These are phyloP conservation scores for Entosphenus tridentatus DNA, from an alignment of 2,113 vertebrate species.

Conservation along the genomic window DNA sequence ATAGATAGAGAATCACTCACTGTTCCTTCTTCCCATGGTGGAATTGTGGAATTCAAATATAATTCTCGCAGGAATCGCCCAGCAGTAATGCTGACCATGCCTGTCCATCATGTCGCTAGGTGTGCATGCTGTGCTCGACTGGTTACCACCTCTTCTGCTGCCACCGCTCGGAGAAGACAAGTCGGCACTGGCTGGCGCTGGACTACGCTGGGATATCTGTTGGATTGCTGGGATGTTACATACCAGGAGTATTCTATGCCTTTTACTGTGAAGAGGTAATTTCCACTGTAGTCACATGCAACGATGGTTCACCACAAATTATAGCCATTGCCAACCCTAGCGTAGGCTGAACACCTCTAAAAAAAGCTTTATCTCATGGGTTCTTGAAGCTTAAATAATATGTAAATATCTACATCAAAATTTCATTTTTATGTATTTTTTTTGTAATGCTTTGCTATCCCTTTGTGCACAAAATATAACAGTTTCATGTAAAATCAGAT, in stretches of 20 bases:
- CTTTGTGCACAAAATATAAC: background rate
- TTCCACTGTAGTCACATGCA: constrained; percentile 9
- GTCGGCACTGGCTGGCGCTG: constrained; percentile 74
- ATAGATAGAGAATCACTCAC: too few species aligned
- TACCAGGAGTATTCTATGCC: constrained; percentile 76
- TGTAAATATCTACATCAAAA: background rate
- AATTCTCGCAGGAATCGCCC: too few species aligned
- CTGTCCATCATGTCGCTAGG: constrained; percentile 18
- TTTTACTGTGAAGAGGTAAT: constrained; percentile 83
- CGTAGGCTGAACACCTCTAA: background rate
- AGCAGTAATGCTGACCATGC: too few species aligned
- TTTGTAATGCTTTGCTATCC: background rate
- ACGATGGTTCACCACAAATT: background rate
- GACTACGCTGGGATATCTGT: constrained; percentile 73
- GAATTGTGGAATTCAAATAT: too few species aligned
- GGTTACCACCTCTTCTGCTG: constrained; percentile 80
- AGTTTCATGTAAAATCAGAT: too few species aligned
- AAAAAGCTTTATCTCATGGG: background rate
- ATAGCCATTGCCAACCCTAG: background rate
- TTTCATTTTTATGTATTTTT: background rate
- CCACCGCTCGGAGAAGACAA: constrained; percentile 76
- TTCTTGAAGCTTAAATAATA: background rate
- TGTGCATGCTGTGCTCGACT: constrained; percentile 79
- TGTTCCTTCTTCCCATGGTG: too few species aligned
- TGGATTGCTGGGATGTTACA: constrained; percentile 77